Conservation (phyloP, 2,113 vertebrate species). For the Origma solitaria region DNA sequence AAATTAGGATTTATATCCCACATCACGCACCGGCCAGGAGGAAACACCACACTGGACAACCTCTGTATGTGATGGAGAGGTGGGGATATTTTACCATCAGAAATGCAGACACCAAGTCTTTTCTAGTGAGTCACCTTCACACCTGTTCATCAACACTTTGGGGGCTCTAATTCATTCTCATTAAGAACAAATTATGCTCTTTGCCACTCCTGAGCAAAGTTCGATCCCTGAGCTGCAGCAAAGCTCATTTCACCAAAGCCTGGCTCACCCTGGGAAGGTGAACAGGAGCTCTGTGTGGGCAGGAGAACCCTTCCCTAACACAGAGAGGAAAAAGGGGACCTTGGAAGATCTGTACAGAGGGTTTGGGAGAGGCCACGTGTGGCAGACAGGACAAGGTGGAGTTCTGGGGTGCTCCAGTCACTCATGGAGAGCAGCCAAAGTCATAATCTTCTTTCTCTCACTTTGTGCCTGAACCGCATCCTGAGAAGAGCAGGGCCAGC, state of each 20-base stretch:
- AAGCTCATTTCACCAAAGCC: background rate
- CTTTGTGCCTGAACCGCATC: background rate
- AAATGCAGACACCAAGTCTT: background rate
- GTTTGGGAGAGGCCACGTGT: background rate
- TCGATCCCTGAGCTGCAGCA: background rate
- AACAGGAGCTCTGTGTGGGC: background rate
- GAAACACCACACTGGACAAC: background rate
- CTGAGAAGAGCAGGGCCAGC: background rate
- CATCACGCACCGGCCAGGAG: background rate
- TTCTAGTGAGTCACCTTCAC: background rate
- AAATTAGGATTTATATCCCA: background rate
- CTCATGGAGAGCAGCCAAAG: background rate
- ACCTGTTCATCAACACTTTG: background rate
- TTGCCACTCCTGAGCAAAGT: background rate
- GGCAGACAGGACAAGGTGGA: background rate
- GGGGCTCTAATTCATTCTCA: background rate
- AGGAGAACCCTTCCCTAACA: background rate
- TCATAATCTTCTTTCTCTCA: background rate
- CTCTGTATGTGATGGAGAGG: background rate
- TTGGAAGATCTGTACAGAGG: background rate
- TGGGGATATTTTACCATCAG: background rate
- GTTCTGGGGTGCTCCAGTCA: background rate
- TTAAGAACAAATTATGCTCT: background rate
- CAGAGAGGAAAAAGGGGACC: background rate
- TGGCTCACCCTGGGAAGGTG: background rate